Conservation (phyloP, 2,113 vertebrate genomes). For the Periophthalmodon schlosseri region DNA sequence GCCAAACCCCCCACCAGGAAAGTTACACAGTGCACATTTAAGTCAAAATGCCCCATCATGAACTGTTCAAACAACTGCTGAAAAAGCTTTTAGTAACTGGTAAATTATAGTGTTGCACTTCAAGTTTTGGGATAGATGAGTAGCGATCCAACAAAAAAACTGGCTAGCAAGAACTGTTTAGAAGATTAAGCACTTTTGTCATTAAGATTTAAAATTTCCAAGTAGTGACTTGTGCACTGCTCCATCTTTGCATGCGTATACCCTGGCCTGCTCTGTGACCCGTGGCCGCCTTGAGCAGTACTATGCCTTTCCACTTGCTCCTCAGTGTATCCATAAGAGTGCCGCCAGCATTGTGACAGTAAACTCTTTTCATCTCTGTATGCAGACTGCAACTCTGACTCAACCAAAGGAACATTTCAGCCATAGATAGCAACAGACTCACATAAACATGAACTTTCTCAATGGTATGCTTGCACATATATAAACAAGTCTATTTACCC, state of each 20-base stretch:
- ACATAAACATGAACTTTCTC: conserved; percentile 5
- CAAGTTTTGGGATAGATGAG: neutral
- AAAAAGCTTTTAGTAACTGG: no score
- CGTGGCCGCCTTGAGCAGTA: conserved; percentile 18
- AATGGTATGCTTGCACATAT: neutral
- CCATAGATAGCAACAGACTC: conserved; percentile 36
- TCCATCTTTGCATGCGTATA: conserved; percentile 28
- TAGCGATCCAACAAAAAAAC: neutral
- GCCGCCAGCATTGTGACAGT: conserved; percentile 9
- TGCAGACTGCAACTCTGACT: conserved; percentile 27
- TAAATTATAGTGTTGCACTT: neutral
- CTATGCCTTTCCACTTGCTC: conserved; percentile 35
- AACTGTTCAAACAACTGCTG: neutral
- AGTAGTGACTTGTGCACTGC: conserved; percentile 25
- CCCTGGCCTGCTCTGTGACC: conserved; percentile 15
- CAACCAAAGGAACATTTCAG: conserved; percentile 35
- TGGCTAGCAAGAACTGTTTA: neutral
- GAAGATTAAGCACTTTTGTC: conserved; percentile 3
- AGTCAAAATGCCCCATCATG: no score
- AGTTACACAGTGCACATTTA: no score
- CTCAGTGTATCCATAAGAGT: conserved; percentile 25
- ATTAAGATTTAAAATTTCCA: neutral
- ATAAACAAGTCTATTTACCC: conserved; percentile 8
- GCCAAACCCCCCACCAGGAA: no score
- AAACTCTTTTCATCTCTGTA: conserved; percentile 45